Evolutionary conservation across 2,113 vertebrate genomes (phyloP).

Genomic region (Chauna torquata): DNA sequence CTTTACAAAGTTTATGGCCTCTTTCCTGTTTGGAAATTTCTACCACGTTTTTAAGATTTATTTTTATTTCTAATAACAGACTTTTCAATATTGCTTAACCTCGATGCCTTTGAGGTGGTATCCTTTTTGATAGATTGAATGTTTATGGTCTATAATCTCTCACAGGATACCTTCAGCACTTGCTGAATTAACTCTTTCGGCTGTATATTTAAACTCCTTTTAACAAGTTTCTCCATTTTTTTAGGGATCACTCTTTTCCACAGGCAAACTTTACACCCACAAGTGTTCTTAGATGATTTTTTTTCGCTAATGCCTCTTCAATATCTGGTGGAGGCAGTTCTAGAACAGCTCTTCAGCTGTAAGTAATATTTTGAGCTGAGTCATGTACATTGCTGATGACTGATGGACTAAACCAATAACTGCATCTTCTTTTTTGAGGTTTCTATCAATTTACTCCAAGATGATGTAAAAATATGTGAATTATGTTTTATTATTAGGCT

Average conservation of each 20-base stretch:
- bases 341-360: background rate
- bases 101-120: background rate
- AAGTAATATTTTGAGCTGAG: background rate
- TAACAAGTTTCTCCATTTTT: background rate
- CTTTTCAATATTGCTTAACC: background rate
- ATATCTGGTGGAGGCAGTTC: background rate
- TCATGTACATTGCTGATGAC: background rate
- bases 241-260: background rate
- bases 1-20: background rate
- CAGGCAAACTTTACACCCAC: background rate
- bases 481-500: background rate
- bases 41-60: background rate
- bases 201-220: background rate
- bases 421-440: background rate
- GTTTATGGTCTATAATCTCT: background rate
- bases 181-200: background rate
- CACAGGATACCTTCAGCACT: background rate
- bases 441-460: background rate
- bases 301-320: background rate
- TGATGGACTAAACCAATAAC: background rate
- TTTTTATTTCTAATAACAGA: background rate
- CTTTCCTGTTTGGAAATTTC: background rate
- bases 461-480: background rate
- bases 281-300: background rate
- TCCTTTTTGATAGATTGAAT: background rate